Percentiles rank a stretch among this genome's conserved stretches.
Evolutionary conservation across 2,888 invertebrate species (phyloP).

Genomic region (Drosophila hamatofila): DNA sequence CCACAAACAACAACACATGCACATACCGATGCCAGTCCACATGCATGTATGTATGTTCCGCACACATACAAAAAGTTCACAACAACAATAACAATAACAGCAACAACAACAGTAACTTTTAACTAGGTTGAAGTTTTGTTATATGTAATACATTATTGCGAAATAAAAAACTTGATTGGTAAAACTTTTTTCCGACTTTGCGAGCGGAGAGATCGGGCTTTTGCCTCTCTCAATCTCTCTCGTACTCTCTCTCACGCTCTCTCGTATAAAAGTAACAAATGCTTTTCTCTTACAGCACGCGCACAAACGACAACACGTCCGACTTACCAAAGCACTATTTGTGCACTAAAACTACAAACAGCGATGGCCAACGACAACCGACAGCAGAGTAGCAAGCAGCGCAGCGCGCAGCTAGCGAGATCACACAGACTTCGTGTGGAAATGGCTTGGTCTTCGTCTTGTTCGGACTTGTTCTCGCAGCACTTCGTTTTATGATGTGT

Average conservation of each 20-base stretch:
- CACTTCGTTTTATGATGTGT: conserved; percentile 59
- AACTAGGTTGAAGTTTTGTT: conserved; percentile 80
- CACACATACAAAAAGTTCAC: conserved; percentile 69
- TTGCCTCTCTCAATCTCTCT: conserved; percentile 49
- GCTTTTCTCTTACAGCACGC: conserved; percentile 52
- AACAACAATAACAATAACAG: conserved; percentile 56
- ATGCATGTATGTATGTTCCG: conserved; percentile 47
- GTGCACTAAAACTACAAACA: conserved; percentile 59
- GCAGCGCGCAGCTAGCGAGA: conserved; percentile 34
- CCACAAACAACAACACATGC: conserved; percentile 51
- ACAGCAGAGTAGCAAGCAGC: not conserved
- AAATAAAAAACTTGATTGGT: conserved; percentile 81
- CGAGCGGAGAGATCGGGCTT: conserved; percentile 63
- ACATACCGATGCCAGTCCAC: conserved; percentile 54
- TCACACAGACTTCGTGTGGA: conserved; percentile 49
- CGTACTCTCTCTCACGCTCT: conserved; percentile 5
- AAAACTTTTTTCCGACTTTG: conserved; percentile 76
- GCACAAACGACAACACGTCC: conserved; percentile 54
- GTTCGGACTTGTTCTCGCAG: conserved; percentile 53
- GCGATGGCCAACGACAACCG: conserved; percentile 7
- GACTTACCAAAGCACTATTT: conserved; percentile 60
- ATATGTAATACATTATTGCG: conserved; percentile 79
- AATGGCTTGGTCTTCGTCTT: conserved; percentile 25
- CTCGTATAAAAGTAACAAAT: conserved; percentile 49
- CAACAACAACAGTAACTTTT: conserved; percentile 73